Percentiles rank a stretch among this genome's conserved stretches.
phyloP scores from a whole-genome alignment of 2,113 vertebrate genomes.

The Collichthys lucidus region DNA sequence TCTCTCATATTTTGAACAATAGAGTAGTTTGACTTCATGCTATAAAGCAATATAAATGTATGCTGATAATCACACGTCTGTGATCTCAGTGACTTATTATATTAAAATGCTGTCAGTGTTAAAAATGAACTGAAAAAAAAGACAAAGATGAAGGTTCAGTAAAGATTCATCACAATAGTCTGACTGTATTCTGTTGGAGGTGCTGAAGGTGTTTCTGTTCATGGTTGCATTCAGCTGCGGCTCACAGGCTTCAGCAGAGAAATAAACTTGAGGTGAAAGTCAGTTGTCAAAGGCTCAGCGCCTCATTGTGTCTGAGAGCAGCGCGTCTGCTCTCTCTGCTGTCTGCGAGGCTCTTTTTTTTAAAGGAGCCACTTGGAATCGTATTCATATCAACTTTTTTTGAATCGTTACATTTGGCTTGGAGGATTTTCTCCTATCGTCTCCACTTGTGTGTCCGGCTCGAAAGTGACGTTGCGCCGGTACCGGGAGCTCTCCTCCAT shows the following conservation, averaged over 20 bases:
- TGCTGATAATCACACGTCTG: not conserved
- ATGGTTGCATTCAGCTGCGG: slow-evolving; percentile 9
- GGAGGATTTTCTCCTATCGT: slow-evolving; percentile 6
- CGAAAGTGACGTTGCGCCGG: slow-evolving; percentile 42
- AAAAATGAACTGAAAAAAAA: not conserved
- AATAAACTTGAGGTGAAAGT: slow-evolving; percentile 69
- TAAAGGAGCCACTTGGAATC: slow-evolving; percentile 21
- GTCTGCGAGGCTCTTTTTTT: slow-evolving; percentile 29
- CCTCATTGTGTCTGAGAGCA: slow-evolving; percentile 68
- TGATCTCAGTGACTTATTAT: not conserved
- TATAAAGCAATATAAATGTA: not conserved
- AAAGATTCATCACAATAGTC: not conserved
- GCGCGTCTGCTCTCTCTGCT: slow-evolving; percentile 39
- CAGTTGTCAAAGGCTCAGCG: slow-evolving; percentile 49
- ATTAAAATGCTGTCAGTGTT: not conserved
- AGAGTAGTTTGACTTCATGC: not conserved
- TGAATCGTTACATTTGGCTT: not conserved
- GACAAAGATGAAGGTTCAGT: too few species aligned
- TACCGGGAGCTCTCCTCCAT: slow-evolving; percentile 53
- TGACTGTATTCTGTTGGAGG: not conserved
- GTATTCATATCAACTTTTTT: slow-evolving; percentile 19
- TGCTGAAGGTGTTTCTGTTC: not conserved
- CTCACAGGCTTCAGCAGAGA: slow-evolving; percentile 46
- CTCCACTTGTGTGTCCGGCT: slow-evolving; percentile 38
- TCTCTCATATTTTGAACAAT: not conserved